Percentiles rank a stretch among this genome's conserved stretches.
These are phyloP conservation scores for Actias luna DNA, from an alignment of 2,888 invertebrate genomes.

Conservation along the genomic window DNA sequence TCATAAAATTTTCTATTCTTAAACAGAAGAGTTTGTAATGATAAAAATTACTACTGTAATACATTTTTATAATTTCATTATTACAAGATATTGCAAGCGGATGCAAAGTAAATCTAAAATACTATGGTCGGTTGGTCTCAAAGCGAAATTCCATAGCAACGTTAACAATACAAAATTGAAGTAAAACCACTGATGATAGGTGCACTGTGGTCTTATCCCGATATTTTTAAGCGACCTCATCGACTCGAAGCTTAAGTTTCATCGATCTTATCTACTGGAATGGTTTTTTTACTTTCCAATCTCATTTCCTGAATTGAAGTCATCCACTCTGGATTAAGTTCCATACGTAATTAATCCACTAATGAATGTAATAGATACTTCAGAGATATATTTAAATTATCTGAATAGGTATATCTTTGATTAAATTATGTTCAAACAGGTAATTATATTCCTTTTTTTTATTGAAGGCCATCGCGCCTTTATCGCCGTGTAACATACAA, in stretches of 20 bases:
- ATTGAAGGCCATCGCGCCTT: no score
- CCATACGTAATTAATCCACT: not conserved
- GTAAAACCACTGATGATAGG: not conserved
- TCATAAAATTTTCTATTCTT: no score
- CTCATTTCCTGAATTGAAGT: not conserved
- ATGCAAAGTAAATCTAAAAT: no score
- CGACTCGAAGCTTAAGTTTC: not conserved
- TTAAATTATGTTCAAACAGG: not conserved
- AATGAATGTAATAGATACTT: not conserved
- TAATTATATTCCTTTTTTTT: no score
- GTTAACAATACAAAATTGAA: not conserved
- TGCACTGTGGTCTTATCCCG: not conserved
- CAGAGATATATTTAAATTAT: not conserved
- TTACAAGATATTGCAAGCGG: no score
- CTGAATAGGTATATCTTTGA: not conserved
- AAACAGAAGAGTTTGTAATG: no score
- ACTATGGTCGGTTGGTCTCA: no score
- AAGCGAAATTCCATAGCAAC: not conserved
- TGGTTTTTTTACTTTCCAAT: not conserved
- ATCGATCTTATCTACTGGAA: not conserved
- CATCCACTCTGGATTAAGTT: not conserved
- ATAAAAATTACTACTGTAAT: no score
- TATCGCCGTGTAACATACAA: no score
- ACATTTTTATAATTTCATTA: no score
- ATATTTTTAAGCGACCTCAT: conserved; percentile 1